Conservation (phyloP, 1,140 invertebrate species). For the Calliphora vicina region DNA sequence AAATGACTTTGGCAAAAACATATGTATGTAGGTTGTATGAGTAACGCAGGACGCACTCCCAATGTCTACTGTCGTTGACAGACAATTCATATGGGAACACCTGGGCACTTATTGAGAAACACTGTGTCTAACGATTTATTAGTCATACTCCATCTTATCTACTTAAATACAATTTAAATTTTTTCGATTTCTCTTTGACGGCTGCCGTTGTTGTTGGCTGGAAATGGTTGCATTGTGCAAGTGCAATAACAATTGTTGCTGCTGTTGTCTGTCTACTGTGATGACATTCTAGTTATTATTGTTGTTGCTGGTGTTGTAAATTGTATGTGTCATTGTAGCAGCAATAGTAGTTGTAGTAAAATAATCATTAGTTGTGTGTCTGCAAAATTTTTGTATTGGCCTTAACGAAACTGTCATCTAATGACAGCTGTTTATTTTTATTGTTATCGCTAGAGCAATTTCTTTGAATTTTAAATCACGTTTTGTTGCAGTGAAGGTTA, state of each 20-base stretch:
- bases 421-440: conserved; percentile 27
- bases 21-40: background rate
- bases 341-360: background rate
- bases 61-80: background rate
- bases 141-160: background rate
- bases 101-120: conserved; percentile 4
- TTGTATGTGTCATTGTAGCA: background rate
- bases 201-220: background rate
- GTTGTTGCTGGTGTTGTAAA: background rate
- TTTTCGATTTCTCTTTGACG: background rate
- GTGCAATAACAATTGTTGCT: conserved; percentile 33
- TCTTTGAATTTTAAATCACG: background rate
- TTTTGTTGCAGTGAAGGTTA: background rate
- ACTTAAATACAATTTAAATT: conserved; percentile 27
- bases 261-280: background rate
- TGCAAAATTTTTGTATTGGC: conserved; percentile 14
- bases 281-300: background rate
- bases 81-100: conserved; percentile 28
- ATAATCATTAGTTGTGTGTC: conserved; percentile 28
- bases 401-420: conserved; percentile 28
- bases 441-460: conserved; percentile 18
- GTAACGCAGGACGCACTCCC: background rate
- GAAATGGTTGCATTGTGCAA: background rate
- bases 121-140: conserved; percentile 15
- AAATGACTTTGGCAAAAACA: conserved; percentile 20